These are phyloP conservation scores for Punctoribates punctum DNA, from an alignment of 2,888 invertebrate species.

Conservation along the genomic window DNA sequence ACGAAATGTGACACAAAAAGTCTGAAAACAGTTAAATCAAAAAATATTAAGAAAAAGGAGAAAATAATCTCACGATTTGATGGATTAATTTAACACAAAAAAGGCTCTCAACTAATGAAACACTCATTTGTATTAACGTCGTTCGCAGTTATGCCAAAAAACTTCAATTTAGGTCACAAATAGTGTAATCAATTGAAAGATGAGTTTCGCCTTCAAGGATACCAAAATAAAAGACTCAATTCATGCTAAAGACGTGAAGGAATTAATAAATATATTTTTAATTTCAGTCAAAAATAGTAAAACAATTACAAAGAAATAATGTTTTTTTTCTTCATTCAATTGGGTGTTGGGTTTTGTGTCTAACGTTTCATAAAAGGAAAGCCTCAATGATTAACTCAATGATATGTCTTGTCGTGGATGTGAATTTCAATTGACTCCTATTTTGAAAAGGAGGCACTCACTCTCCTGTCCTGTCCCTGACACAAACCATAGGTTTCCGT, in stretches of 20 bases:
- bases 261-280: not conserved
- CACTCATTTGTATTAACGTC: not conserved
- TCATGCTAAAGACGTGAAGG: not conserved
- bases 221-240: not conserved
- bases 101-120: conserved; percentile 1
- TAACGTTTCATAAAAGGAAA: not conserved
- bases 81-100: conserved; percentile 30
- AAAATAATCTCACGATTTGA: conserved; percentile 23
- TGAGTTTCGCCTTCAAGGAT: conserved; percentile 33
- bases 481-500: too few relatives aligned
- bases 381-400: not conserved
- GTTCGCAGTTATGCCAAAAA: not conserved
- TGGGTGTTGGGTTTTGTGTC: not conserved
- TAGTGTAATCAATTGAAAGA: conserved; percentile 23
- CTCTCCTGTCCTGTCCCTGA: too few relatives aligned
- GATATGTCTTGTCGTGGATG: not conserved
- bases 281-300: conserved; percentile 1
- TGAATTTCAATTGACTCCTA: too few relatives aligned
- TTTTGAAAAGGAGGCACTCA: too few relatives aligned
- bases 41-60: too few relatives aligned
- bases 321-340: not conserved
- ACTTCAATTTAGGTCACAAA: conserved; percentile 12
- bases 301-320: not conserved
- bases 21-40: not conserved
- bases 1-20: not conserved